phyloP scores from a whole-genome alignment of 2,797 vertebrate species.

The Poecilia velifera region DNA sequence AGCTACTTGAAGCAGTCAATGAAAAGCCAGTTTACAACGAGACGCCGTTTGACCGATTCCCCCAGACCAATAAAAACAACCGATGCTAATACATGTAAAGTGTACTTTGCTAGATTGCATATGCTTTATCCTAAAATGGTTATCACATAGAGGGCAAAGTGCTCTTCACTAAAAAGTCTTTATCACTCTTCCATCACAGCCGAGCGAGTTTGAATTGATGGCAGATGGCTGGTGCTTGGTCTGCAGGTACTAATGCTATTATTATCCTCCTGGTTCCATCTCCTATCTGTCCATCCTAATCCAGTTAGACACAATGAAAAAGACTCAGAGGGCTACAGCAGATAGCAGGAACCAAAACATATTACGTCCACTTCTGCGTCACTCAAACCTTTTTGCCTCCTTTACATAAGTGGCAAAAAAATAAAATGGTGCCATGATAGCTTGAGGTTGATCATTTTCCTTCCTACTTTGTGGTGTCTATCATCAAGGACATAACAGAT shows the following conservation, averaged over 20 bases:
- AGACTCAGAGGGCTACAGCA: slow-evolving; percentile 42
- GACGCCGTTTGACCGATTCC: slow-evolving; percentile 68
- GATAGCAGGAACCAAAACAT: slow-evolving; percentile 37
- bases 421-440: not conserved
- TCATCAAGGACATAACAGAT: slow-evolving; percentile 53
- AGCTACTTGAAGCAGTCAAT: slow-evolving; percentile 53
- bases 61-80: slow-evolving; percentile 55
- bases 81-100: slow-evolving; percentile 63
- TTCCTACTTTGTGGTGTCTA: slow-evolving; percentile 56
- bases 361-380: not conserved
- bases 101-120: slow-evolving; percentile 43
- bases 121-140: slow-evolving; percentile 44
- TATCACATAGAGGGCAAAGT: slow-evolving; percentile 75
- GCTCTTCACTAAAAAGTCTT: slow-evolving; percentile 77
- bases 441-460: slow-evolving; percentile 30
- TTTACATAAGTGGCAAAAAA: not conserved
- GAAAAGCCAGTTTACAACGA: slow-evolving; percentile 64
- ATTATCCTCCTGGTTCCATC: slow-evolving; percentile 59
- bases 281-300: slow-evolving; percentile 73
- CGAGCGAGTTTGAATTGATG: slow-evolving; percentile 69
- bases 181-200: slow-evolving; percentile 75
- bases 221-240: slow-evolving; percentile 52
- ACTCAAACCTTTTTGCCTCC: slow-evolving; percentile 18
- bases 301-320: slow-evolving; percentile 64
- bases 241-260: slow-evolving; percentile 77